Base-by-base conservation (phyloP, 2,888 invertebrate genomes). In the Agrochola lychnidis region DNA sequence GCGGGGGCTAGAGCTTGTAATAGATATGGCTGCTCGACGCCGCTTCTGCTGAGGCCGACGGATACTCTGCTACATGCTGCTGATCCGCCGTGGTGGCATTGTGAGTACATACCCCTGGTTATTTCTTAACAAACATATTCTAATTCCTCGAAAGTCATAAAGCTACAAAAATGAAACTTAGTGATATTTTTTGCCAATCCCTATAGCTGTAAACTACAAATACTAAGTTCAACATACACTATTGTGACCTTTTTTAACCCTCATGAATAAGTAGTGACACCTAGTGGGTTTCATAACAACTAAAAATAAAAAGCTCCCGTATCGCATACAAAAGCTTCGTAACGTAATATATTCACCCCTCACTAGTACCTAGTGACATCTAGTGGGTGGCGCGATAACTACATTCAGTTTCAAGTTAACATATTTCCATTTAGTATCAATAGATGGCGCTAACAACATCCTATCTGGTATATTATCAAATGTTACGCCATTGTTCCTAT, bases 1-100 rank as follows among this genome's bases (percentile, higher is more conserved):
- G 96, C 95, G 0, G 96, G 96, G 0, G 96, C 96, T 0, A 90
- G 95, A 0, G 96, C 96, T 0, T 96, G 96, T 81, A 96, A 96
- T 59, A 89, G 96, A 88, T 96, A 96, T 57, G 96, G 96, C 0
- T 96, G 96, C 81, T 96, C 96, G 0, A 82, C 91, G 6, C 94
- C 95, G 0, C 76, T 96, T 74, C 85, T 96, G 59, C 81, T 96
- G 74, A 86, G 96, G 81, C 96, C 96, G 0, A 94, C 95, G 0
- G 96, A 95, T 42, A 94, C 90, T 25, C 82, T 96, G 64, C 81
- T 96, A 51, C 89, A 92, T 61, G 94, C 94, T 22, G 95, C 95
- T 2, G 90, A 92, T 3, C 93, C 94, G 2, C 95, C 96, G 0
- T 96, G 96, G 96, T 96, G 95, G 94, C 90, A 94, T 87, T 92